Evolutionary conservation across 2,113 vertebrate genomes (phyloP), one percentile per base, ranked within the genome.

Genomic region (Thamnophis sirtalis): DNA sequence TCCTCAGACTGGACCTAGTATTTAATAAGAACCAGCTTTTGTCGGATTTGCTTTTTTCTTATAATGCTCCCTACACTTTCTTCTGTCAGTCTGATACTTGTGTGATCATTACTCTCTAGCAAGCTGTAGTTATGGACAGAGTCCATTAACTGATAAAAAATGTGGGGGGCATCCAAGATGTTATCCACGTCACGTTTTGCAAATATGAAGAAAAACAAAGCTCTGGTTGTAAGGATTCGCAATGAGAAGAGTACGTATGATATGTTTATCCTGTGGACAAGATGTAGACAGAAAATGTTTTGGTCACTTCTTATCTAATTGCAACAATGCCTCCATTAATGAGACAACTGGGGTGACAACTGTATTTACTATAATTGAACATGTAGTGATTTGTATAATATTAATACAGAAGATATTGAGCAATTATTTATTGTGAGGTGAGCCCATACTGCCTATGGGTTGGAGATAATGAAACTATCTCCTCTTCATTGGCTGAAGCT

Each of bases 1-100:
- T 94, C 91, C 92, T 91, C 88, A 73, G 80, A 92, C 53, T 87
- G 85, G 88, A 86, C 24, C 91, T 21, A 55, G 63, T 49, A 93
- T 84, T 91, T 94, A 55, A 93, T 92, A 95, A 92, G 50, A 38
- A 91, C 15, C 49, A 17, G 86, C 94, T 96, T 96, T 84, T 94
- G 84, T 54, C 94, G 85, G 58, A 87, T 93, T 96, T 95, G 6
- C 86, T 60, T 86, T n/a, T 22, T 92, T 85, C 86, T 28, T 43
- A 17, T 80, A 80, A 43, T 21, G 17, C 80, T 90, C 3, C n/a
- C 22, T 26, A 49, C 15, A 50, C 43, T 56, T 43, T 54, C 26
- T 50, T 89, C 51, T 88, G 28, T 88, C 43, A 50, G 15, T 85
- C 55, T 86, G 80, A 49, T 11, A 86, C 26, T 56, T 86, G 50